phyloP scores from a whole-genome alignment of 1,140 invertebrate genomes.

The Leptopilina clavipes region DNA sequence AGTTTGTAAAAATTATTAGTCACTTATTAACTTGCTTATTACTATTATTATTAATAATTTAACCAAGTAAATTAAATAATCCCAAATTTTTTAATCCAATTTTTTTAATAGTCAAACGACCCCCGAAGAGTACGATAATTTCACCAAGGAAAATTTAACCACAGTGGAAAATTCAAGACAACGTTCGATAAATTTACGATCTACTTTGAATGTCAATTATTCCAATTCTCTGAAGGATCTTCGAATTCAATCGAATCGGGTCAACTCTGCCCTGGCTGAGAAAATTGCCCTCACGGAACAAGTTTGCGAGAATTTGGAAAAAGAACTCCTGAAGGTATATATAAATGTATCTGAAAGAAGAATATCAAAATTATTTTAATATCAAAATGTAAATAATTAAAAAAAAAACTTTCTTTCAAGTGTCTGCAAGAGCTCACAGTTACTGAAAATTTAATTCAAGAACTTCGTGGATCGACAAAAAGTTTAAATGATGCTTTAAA shows the following conservation, averaged over 20 bases:
- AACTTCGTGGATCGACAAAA: constrained; percentile 77
- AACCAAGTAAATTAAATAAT: too few species aligned
- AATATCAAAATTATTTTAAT: not conserved
- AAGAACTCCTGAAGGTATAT: constrained; percentile 79
- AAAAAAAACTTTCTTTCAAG: constrained; percentile 71
- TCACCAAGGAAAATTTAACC: constrained; percentile 80
- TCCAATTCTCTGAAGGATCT: constrained; percentile 81
- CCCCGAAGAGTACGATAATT: constrained; percentile 82
- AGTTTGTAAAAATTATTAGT: constrained; percentile 71
- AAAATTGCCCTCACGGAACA: constrained; percentile 82
- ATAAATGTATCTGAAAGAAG: too few species aligned
- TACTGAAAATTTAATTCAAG: constrained; percentile 81
- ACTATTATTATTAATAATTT: not conserved
- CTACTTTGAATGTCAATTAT: constrained; percentile 79
- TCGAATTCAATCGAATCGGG: constrained; percentile 82
- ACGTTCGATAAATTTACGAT: constrained; percentile 78
- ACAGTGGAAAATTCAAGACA: constrained; percentile 79
- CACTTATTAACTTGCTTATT: constrained; percentile 24
- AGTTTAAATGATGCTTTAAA: constrained; percentile 84
- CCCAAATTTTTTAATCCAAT: too few species aligned
- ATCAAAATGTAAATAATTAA: too few species aligned
- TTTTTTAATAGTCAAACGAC: constrained; percentile 77
- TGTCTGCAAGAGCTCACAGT: constrained; percentile 80
- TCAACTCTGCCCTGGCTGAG: constrained; percentile 80
- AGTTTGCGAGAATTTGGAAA: constrained; percentile 79